Percentiles rank a stretch among this genome's conserved stretches.
phyloP scores from a whole-genome alignment of 2,113 vertebrate species.

The Artemisiospiza belli region DNA sequence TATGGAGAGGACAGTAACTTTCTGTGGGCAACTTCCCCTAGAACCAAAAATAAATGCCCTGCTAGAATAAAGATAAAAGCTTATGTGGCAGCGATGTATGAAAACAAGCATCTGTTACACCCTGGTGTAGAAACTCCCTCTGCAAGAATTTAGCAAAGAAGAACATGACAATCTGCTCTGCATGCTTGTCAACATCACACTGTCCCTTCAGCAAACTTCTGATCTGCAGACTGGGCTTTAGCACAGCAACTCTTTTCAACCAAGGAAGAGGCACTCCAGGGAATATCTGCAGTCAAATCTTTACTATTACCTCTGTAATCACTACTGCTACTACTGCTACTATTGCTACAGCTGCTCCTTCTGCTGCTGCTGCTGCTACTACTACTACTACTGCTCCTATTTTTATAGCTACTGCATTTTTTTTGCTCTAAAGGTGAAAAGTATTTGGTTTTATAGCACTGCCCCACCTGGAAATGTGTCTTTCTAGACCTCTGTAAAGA shows the following conservation, averaged over 20 bases:
- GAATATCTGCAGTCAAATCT: background rate
- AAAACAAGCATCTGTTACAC: background rate
- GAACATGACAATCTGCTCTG: accelerated
- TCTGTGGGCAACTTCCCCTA: background rate
- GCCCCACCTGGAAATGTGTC: background rate
- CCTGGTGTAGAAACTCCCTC: background rate
- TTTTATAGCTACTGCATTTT: background rate
- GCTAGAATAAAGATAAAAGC: background rate
- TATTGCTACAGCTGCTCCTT: background rate
- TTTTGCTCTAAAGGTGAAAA: background rate
- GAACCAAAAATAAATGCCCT: background rate
- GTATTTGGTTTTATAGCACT: background rate
- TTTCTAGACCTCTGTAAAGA: background rate
- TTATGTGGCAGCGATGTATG: background rate
- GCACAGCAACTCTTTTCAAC: background rate
- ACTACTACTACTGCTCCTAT: background rate
- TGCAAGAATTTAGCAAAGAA: background rate
- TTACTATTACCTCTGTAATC: background rate
- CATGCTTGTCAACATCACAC: accelerated
- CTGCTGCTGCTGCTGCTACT: background rate
- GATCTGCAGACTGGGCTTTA: background rate
- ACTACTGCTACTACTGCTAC: background rate
- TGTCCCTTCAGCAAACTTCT: background rate
- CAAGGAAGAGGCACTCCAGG: background rate
- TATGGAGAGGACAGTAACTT: background rate